Evolutionary conservation across 2,797 vertebrate species (phyloP).

Genomic region (Periophthalmus magnuspinnatus): DNA sequence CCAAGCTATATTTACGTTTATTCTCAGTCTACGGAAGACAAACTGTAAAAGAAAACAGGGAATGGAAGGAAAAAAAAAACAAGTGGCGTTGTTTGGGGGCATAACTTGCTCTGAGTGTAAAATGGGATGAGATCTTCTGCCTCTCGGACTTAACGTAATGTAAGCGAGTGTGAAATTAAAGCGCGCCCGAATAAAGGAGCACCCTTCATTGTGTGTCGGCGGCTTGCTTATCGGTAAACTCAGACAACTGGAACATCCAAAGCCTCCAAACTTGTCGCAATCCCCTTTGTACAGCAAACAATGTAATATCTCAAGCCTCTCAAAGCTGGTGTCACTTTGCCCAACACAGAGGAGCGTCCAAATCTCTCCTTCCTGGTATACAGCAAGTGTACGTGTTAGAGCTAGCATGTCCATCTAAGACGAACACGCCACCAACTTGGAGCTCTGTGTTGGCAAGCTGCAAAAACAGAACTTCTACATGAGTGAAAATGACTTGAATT

Average conservation of each 20-base stretch:
- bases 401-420: slow-evolving; percentile 40
- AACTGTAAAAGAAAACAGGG: slow-evolving; percentile 38
- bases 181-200: slow-evolving; percentile 72
- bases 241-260: slow-evolving; percentile 83
- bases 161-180: slow-evolving; percentile 85
- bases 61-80: slow-evolving; percentile 15
- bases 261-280: slow-evolving; percentile 80
- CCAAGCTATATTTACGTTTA: slow-evolving; percentile 84
- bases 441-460: slow-evolving; percentile 27
- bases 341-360: slow-evolving; percentile 71
- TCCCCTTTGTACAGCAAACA: slow-evolving; percentile 81
- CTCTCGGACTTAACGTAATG: slow-evolving; percentile 80
- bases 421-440: slow-evolving; percentile 20
- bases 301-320: slow-evolving; percentile 77
- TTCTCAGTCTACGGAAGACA: slow-evolving; percentile 66
- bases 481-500: not conserved
- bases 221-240: slow-evolving; percentile 79
- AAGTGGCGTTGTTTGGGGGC: slow-evolving; percentile 74
- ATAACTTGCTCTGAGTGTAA: slow-evolving; percentile 75
- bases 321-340: slow-evolving; percentile 71
- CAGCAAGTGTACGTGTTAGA: slow-evolving; percentile 18
- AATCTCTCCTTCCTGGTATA: slow-evolving; percentile 52
- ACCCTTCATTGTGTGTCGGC: slow-evolving; percentile 73
- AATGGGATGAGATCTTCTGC: slow-evolving; percentile 80
- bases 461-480: not conserved